phyloP scores from a whole-genome alignment of 1,140 invertebrate genomes.

The Zaprionus camerounensis region DNA sequence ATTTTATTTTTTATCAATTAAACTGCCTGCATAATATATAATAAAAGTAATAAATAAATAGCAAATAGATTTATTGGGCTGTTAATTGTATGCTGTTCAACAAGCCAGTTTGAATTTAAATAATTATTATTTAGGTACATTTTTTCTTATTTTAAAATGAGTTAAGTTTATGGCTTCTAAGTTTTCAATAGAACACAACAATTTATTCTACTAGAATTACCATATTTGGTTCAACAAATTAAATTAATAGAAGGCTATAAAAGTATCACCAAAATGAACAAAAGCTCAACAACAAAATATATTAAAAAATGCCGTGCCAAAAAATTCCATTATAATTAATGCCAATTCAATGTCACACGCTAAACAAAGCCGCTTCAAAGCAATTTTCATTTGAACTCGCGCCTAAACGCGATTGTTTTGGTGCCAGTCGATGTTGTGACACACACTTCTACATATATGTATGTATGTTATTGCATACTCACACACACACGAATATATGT shows the following conservation, averaged over 20 bases:
- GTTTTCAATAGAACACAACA: neutral
- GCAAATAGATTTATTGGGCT: neutral
- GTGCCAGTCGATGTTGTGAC: neutral
- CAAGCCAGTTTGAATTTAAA: too few relatives aligned
- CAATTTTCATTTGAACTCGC: constrained; percentile 24
- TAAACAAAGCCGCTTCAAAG: constrained; percentile 41
- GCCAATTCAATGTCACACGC: constrained; percentile 51
- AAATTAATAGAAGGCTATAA: neutral
- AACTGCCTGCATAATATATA: neutral
- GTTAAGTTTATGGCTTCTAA: neutral
- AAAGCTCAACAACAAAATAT: neutral
- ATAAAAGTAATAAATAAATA: neutral
- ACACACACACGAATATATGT: neutral
- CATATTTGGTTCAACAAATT: neutral
- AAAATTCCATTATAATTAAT: constrained; percentile 43
- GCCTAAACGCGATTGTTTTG: neutral
- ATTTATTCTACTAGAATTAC: neutral
- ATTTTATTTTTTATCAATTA: neutral
- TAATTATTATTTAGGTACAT: too few relatives aligned
- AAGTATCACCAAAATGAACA: neutral
- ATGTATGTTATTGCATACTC: too few relatives aligned
- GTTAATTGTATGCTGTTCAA: too few relatives aligned
- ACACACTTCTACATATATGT: neutral
- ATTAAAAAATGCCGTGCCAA: constrained; percentile 13
- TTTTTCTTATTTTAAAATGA: too few relatives aligned